These are phyloP conservation scores for Pipra filicauda DNA, from an alignment of 2,113 vertebrate species.

Conservation along the genomic window DNA sequence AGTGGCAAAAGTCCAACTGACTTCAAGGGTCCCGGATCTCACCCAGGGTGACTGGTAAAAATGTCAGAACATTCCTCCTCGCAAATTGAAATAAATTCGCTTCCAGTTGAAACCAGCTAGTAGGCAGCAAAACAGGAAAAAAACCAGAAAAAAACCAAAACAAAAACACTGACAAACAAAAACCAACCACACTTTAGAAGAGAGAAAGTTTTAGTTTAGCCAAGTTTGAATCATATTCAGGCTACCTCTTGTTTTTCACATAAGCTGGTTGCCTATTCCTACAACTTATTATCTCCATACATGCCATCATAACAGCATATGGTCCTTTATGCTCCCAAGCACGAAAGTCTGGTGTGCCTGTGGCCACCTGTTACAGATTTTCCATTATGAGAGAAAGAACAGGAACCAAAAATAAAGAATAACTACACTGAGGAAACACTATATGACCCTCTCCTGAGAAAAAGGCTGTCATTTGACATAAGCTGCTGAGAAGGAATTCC, in stretches of 20 bases:
- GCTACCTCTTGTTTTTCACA: background rate
- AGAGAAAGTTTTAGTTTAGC: background rate
- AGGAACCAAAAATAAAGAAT: slow-evolving; percentile 47
- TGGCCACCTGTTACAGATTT: slow-evolving; percentile 65
- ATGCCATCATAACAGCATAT: slow-evolving; percentile 42
- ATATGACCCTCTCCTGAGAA: slow-evolving; percentile 49
- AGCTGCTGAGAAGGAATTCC: slow-evolving; percentile 50
- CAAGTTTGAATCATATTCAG: background rate
- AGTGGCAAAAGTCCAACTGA: slow-evolving; percentile 33
- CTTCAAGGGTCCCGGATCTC: slow-evolving; percentile 7
- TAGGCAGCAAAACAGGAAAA: background rate
- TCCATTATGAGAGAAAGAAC: slow-evolving; percentile 57
- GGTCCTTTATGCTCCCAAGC: slow-evolving; percentile 38
- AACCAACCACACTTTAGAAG: background rate
- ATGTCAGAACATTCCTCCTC: background rate
- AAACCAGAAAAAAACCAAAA: background rate
- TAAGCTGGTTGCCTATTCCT: background rate
- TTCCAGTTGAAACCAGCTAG: slow-evolving; percentile 13
- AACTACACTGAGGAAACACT: slow-evolving; percentile 30
- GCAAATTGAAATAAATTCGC: background rate
- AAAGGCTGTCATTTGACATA: slow-evolving; percentile 42
- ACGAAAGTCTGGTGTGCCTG: slow-evolving; percentile 54
- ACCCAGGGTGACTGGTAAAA: slow-evolving; percentile 38
- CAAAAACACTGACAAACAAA: background rate
- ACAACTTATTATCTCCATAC: slow-evolving; percentile 18